These are phyloP conservation scores for mouse (Mus musculus) DNA, from an alignment of 2,113 vertebrate genomes.

Conservation along the genomic window DNA sequence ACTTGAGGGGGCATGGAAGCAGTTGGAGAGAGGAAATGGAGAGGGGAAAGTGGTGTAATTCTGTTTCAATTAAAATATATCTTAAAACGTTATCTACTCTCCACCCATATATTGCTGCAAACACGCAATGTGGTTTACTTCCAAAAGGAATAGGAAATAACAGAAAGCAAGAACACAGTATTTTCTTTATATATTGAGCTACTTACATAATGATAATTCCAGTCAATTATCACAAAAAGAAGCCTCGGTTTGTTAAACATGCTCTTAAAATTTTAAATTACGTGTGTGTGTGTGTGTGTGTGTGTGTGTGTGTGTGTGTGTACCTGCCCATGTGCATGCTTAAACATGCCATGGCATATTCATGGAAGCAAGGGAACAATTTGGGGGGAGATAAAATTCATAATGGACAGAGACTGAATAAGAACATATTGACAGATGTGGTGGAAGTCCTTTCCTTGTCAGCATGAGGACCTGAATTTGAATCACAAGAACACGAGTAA, in stretches of 20 bases:
- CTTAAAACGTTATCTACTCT: background rate
- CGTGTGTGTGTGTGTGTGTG: background rate
- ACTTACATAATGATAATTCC: conserved; percentile 45
- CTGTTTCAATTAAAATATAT: background rate
- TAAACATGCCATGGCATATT: background rate
- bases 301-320: background rate
- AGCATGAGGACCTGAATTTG: background rate
- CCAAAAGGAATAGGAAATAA: conserved; percentile 17
- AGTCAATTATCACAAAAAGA: conserved; percentile 10
- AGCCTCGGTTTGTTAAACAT: background rate
- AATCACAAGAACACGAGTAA: background rate
- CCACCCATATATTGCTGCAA: background rate
- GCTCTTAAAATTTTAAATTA: background rate
- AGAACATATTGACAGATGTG: background rate
- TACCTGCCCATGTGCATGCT: no score
- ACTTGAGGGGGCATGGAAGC: background rate
- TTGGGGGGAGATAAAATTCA: background rate
- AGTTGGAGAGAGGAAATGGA: background rate
- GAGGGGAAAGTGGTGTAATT: background rate
- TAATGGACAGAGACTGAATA: background rate
- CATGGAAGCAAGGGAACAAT: background rate
- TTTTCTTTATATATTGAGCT: conserved; percentile 1
- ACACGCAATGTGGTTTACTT: background rate
- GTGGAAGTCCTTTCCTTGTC: background rate
- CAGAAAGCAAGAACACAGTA: background rate